These are phyloP conservation scores for Coendou prehensilis DNA, from an alignment of 2,797 vertebrate genomes.

Conservation along the genomic window DNA sequence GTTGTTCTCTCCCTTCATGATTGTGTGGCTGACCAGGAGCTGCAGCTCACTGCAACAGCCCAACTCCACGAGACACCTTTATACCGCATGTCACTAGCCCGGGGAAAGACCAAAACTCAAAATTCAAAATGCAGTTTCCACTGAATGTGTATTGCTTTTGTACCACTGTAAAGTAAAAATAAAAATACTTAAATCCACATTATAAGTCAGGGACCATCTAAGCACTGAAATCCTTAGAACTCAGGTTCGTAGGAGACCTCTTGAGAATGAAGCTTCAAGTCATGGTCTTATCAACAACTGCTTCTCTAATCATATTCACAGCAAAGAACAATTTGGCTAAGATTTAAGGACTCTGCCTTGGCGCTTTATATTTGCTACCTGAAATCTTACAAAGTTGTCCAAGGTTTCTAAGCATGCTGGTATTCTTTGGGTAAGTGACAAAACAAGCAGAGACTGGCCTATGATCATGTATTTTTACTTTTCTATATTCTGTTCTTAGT, in stretches of 20 bases:
- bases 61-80: neutral
- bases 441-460: conserved; percentile 74
- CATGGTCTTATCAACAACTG: neutral
- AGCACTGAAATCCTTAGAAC: neutral
- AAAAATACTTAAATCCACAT: neutral
- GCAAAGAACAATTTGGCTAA: neutral
- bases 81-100: neutral
- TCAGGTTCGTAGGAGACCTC: neutral
- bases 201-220: no score
- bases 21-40: neutral
- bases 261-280: neutral
- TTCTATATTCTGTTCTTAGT: conserved; percentile 83
- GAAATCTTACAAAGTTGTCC: conserved; percentile 56
- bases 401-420: conserved; percentile 63
- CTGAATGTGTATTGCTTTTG: neutral
- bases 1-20: neutral
- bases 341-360: neutral
- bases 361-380: conserved; percentile 53
- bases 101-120: neutral
- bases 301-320: neutral
- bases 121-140: neutral
- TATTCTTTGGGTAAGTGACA: conserved; percentile 77
- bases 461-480: conserved; percentile 81
- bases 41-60: no score
- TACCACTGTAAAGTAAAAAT: neutral